Conservation (phyloP, 2,888 invertebrate species). For the Acanthoscelides obtectus region DNA sequence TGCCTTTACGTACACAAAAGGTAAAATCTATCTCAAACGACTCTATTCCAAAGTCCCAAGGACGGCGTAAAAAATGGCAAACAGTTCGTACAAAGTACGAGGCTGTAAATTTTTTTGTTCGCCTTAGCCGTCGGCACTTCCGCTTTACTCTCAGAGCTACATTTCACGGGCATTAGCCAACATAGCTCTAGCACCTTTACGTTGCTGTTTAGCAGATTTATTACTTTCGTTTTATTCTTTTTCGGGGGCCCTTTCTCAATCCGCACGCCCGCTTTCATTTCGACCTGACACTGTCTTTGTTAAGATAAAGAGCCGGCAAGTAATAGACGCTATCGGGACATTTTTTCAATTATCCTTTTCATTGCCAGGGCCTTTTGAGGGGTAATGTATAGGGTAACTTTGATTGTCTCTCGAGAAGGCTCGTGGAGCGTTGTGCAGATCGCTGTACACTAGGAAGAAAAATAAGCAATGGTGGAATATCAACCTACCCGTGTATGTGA, state of each 20-base stretch:
- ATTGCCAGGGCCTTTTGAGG: neutral
- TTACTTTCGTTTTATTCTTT: conserved; percentile 3
- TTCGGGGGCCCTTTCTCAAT: neutral
- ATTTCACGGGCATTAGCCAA: neutral
- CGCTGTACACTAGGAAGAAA: no score
- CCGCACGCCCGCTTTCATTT: conserved; percentile 17
- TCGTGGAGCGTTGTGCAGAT: no score
- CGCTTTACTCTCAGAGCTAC: neutral
- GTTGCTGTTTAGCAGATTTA: conserved; percentile 1
- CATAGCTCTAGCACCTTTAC: neutral
- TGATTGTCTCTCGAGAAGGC: no score
- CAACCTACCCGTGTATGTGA: no score
- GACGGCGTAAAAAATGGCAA: neutral
- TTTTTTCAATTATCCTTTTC: conserved; percentile 17
- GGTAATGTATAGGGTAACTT: neutral
- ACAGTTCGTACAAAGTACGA: neutral
- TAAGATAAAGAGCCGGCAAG: conserved; percentile 18
- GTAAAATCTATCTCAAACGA: no score
- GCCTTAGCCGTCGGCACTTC: neutral
- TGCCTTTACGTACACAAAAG: no score
- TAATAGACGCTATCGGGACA: conserved; percentile 13
- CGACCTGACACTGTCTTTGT: conserved; percentile 26
- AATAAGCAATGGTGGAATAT: no score
- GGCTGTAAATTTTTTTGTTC: neutral
- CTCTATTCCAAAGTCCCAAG: neutral